phyloP scores from a whole-genome alignment of 1,140 invertebrate genomes.

The Colletes gigas region DNA sequence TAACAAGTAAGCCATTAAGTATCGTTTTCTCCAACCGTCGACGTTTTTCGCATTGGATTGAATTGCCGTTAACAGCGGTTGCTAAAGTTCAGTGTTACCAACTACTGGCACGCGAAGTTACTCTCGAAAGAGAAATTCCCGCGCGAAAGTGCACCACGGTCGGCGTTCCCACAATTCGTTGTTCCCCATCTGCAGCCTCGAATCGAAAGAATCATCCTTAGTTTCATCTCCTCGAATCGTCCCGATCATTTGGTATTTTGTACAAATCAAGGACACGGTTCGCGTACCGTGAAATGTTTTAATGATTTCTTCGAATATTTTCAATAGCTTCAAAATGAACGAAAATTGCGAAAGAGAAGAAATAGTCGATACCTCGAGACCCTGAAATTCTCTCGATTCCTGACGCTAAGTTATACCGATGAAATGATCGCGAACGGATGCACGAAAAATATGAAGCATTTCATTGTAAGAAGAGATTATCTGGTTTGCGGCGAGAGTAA shows the following conservation, averaged over 20 bases:
- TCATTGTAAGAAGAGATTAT: neutral
- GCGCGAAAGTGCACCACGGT: neutral
- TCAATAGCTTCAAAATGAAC: neutral
- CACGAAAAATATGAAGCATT: neutral
- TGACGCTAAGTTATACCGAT: conserved; percentile 4
- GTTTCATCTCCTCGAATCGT: neutral
- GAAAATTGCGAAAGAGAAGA: neutral
- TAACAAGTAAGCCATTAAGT: conserved; percentile 10
- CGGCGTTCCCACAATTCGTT: neutral
- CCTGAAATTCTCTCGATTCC: conserved; percentile 22
- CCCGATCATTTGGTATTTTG: neutral
- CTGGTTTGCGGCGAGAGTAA: conserved; percentile 36
- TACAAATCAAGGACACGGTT: neutral
- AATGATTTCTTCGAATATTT: neutral
- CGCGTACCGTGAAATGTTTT: neutral
- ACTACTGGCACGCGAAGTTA: neutral
- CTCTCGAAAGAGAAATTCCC: neutral
- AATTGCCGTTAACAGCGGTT: neutral
- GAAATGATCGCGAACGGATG: conserved; percentile 9
- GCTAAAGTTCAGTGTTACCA: neutral
- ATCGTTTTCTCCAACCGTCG: neutral
- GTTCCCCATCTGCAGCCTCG: neutral
- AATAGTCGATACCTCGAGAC: neutral
- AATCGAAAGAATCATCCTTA: neutral
- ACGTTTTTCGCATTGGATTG: neutral